Evolutionary conservation across 1,140 invertebrate species (phyloP), one percentile per base, ranked within the genome.

Genomic region (Coelopa frigida): DNA sequence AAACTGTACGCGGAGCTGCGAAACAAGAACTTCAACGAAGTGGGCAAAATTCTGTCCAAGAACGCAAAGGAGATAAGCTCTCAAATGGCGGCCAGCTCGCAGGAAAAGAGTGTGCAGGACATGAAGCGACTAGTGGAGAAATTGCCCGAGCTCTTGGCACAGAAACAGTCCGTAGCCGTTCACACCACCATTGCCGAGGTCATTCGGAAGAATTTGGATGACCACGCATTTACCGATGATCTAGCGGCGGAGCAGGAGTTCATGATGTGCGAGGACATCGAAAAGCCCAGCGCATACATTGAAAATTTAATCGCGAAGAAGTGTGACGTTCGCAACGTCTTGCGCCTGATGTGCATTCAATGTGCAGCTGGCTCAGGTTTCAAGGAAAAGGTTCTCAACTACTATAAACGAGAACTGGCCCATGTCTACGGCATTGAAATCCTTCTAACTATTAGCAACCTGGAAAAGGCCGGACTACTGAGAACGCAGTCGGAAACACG

Each of bases 21-120:
- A 33, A 93, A 97, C 68, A 91, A 89, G 72, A 94, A 91, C 71
- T 97, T 98, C 62, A 92, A 89, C 69, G 87, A 87, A 47, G 89
- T 96, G 18, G 90, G 90, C 14, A 78, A 83, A 38, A 78, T 85
- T 26, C 71, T 98, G 1, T 90, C 87, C 37, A 83, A 82, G 57
- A 94, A 93, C 71, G 91, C 91, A 0, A 90, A 86, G 67, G 72
- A 83, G 7, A 89, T 97, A 29, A 84, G 89, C 46, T 79, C 81
- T 1, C 85, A 94, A 66, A 80, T 91, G 69, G 88, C 93, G 66
- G 89, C 93, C 63, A 76, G 84, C 33, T 85, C 89, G 64, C 78
- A 80, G 20, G 85, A 90, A 29, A 91, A 91, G 68, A 87, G 89
- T 11, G 83, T 98, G 18, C 83, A 88, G 61, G 90, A 97, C 72